Base-by-base conservation (phyloP, 23 tunicate genomes). In the Oikopleura albicans region DNA sequence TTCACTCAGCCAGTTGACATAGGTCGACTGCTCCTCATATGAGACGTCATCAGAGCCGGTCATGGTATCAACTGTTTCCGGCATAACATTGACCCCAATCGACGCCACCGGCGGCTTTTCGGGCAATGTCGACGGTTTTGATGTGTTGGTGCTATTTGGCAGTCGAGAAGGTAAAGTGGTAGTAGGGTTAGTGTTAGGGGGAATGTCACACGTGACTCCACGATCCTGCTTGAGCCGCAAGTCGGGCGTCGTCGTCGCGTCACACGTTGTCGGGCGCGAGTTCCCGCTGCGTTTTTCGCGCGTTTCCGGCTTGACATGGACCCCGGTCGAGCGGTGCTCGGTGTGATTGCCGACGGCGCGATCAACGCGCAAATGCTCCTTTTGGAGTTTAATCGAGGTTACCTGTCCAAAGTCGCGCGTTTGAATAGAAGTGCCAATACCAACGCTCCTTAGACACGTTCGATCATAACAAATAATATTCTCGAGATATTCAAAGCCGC, bases 401-500 rank as follows among this genome's bases (percentile, higher is more conserved):
- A 49, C 63, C 63, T 49, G 27, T 71, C 79, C 79, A 71, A 71
- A 71, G 37, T 71, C 79, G 33, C 79, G 79, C 4, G 4, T 71
- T 4, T 29, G 27, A 29, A 29, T 71, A 12, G 36, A 22, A 22
- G 79, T 71, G 28, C 79, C 79, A 37, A 71, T 71, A 2, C 79
- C 79, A 29, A 71, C 79, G 35, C 34, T 12, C 2, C 79, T 16
- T 4, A 71, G 37, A 31, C 34, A 12, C 2, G 79, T 71, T 71
- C 37, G 33, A 29, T 71, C 79, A 37, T 71, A 71, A 29, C 79
- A 71, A 71, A 71, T 71, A 29, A 71, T 71, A 71, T 71, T 71
- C 33, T 71, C 79, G 28, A 71, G 33, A 29, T 71, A 71, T 71
- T 71, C 79, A 71, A 71, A 71, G 2, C 79, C 79, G 79, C 79